These are phyloP conservation scores for Lacanobia wlatinum DNA, from an alignment of 2,888 invertebrate species.

Conservation along the genomic window DNA sequence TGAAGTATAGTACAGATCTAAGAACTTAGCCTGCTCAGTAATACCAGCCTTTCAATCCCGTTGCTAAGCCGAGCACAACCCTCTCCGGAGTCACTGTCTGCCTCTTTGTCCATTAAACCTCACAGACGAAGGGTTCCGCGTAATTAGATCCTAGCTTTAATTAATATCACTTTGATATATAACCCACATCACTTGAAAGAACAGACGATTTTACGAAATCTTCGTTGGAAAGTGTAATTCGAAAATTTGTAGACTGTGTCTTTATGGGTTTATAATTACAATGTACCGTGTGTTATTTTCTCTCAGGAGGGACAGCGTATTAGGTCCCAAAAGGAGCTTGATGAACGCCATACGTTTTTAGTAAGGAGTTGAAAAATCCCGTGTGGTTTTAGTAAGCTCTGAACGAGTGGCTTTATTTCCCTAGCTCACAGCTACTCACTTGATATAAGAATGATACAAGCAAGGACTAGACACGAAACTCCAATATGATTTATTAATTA, in stretches of 20 bases:
- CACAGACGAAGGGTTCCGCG: slow-evolving; percentile 47
- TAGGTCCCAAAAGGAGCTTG: no score
- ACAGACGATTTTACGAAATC: slow-evolving; percentile 9
- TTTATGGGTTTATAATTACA: background rate
- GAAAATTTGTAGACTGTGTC: background rate
- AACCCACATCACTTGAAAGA: slow-evolving; percentile 46
- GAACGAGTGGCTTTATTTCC: background rate
- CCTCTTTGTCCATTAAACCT: slow-evolving; percentile 53
- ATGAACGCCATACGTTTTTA: no score
- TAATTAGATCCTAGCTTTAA: slow-evolving; percentile 60
- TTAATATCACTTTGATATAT: slow-evolving; percentile 59
- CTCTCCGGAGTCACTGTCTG: slow-evolving; percentile 34
- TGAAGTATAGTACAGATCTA: no score
- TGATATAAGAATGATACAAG: background rate
- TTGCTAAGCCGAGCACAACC: slow-evolving; percentile 44
- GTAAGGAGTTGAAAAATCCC: no score
- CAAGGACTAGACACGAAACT: background rate
- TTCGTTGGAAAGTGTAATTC: slow-evolving; percentile 4
- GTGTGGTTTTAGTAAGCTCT: no score
- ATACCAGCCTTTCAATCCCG: slow-evolving; percentile 21
- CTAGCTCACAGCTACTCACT: background rate
- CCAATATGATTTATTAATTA: slow-evolving; percentile 54
- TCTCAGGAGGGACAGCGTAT: no score
- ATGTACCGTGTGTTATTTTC: background rate
- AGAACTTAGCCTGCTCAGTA: no score